Percentiles rank a stretch among this genome's conserved stretches.
Conservation (phyloP, 2,113 vertebrate species). For the Grammatotria lemairii region DNA sequence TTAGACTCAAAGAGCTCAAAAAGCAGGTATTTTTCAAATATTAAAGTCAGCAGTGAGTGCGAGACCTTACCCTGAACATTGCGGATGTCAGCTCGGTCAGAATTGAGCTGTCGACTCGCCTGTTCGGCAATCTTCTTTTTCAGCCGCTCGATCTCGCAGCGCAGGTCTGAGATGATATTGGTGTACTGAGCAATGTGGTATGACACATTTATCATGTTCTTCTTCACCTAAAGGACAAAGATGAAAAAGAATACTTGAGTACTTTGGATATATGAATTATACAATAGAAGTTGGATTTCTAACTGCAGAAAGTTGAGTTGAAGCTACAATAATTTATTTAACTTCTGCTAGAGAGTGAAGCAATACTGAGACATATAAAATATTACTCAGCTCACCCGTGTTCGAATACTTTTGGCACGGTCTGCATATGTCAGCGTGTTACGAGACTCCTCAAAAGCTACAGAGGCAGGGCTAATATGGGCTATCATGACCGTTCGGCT, state of each 20-base stretch:
- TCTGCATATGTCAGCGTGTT: conserved; percentile 86
- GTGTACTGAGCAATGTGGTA: conserved; percentile 89
- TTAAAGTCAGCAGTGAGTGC: not conserved
- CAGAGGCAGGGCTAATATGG: conserved; percentile 87
- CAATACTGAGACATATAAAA: not conserved
- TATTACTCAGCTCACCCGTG: conserved; percentile 68
- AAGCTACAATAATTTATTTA: not conserved
- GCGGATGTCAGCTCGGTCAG: conserved; percentile 69
- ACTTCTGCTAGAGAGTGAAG: not conserved
- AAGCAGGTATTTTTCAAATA: not conserved
- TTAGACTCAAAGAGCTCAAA: not conserved
- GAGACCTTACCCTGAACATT: conserved; percentile 74
- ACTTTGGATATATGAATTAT: not conserved
- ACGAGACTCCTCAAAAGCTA: conserved; percentile 85
- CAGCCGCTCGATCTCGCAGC: conserved; percentile 79
- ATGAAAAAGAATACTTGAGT: not conserved
- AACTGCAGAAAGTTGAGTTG: not conserved
- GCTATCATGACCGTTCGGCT: conserved; percentile 92
- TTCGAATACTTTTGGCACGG: conserved; percentile 87
- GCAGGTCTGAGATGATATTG: conserved; percentile 83
- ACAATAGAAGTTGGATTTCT: not conserved
- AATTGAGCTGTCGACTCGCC: conserved; percentile 51
- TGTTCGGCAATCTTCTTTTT: conserved; percentile 80
- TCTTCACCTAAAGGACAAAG: conserved; percentile 74
- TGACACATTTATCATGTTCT: conserved; percentile 81